A percentile compares a stretch with the other conserved stretches of the same genome.
Conservation (phyloP, 2,113 vertebrate genomes). For the Centrocercus urophasianus region DNA sequence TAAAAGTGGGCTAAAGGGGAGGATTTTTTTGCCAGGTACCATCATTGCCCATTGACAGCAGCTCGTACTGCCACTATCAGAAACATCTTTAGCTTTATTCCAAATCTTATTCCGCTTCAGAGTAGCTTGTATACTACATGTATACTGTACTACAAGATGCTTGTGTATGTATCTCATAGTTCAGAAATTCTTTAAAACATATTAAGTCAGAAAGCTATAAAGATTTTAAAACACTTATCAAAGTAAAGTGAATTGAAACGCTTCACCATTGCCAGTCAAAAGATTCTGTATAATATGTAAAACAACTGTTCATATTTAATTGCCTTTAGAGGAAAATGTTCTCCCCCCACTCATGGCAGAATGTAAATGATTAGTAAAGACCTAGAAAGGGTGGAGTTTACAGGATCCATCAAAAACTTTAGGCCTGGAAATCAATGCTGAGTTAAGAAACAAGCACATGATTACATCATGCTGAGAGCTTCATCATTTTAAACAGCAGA, state of each 20-base stretch:
- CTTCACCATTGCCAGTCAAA: not conserved
- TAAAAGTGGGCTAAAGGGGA: not conserved
- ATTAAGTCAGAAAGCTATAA: not conserved
- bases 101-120: not conserved
- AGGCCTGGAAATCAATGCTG: not conserved
- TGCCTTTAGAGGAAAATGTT: not conserved
- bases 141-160: not conserved
- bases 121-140: not conserved
- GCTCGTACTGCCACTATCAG: not conserved
- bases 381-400: not conserved
- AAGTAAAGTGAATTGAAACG: constrained; percentile 29
- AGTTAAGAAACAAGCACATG: constrained; percentile 18
- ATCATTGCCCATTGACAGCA: not conserved
- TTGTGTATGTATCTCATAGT: not conserved
- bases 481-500: constrained; percentile 13
- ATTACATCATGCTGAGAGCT: constrained; percentile 23
- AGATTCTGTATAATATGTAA: not conserved
- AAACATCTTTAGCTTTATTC: not conserved
- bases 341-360: not conserved
- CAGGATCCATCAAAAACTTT: constrained; percentile 35
- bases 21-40: not conserved
- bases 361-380: not conserved
- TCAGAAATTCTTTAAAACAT: not conserved
- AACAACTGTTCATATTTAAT: not conserved
- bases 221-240: not conserved